Base-by-base conservation (phyloP, 37 sponge, comb jelly and placozoan genomes). In the Corticium candelabrum region DNA sequence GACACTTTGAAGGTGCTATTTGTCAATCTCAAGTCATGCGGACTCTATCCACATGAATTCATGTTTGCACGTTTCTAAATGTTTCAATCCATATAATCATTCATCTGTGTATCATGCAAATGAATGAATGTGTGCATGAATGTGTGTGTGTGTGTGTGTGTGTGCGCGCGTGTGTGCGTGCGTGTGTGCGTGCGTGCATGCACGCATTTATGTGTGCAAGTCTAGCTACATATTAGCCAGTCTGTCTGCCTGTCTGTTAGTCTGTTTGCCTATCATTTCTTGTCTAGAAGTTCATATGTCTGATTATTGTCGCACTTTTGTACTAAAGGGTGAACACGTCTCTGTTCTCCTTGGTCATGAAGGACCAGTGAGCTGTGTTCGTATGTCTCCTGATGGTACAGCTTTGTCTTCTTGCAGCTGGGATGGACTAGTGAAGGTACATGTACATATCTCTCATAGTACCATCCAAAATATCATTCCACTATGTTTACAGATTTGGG, bases 351-450 rank as follows among this genome's bases (percentile, higher is more conserved):
- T 50, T 11, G 62, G 62, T 27, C 74, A 72, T 72, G 78, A 81
- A 29, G 86, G 86, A 41, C 78, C 88, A 7, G 83, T 93, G 11
- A 79, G 80, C 15, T 80, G 86, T 73, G 68, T 93, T 2, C 74
- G 81, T 11, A 43, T 93, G 39, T 90, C 94, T 76, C 94, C 94
- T 40, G 94, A 90, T 67, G 92, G 92, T 2, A 87, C 79, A 7
- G 91, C 88, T 36, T 78, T 93, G 34, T 87, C 83, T 2, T 78
- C 91, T 1, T 40, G 80, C 74, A 93, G 94, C 68, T 93, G 94
- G 94, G 94, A 93, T 76, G 85, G 83, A 32, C 84, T 82, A n/a
- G n/a, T 90, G 39, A 76, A 77, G 41, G 91, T 87, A 36, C n/a
- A n/a, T n/a, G n/a, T n/a, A n/a, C n/a, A n/a, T n/a, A n/a, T n/a